Conservation (phyloP, 2,113 vertebrate species). For the Puma concolor region DNA sequence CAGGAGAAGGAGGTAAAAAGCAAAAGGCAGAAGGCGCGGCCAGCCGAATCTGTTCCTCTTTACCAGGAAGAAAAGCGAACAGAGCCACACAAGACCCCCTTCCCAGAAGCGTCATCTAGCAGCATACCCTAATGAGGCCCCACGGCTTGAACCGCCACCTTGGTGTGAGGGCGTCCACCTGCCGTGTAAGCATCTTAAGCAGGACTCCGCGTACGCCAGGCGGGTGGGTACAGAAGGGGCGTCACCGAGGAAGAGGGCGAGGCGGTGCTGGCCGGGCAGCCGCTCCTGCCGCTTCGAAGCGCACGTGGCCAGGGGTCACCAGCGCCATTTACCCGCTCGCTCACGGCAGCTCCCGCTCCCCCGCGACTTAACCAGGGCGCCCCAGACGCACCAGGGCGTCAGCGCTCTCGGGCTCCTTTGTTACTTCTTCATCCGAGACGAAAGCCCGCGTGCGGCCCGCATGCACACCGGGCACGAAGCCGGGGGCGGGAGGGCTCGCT, state of each 20-base stretch:
- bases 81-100: too few relatives aligned
- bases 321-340: rapidly evolving
- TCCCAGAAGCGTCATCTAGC: not conserved
- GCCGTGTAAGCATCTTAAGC: not conserved
- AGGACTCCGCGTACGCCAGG: not conserved
- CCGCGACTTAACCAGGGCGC: rapidly evolving
- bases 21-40: not conserved
- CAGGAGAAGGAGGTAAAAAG: not conserved
- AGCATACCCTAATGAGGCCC: too few relatives aligned
- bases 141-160: not conserved
- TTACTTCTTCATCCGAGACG: not conserved
- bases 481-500: not conserved
- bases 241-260: not conserved
- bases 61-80: not conserved
- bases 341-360: not conserved
- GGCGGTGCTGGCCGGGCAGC: rapidly evolving
- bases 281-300: rapidly evolving
- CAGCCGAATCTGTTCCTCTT: not conserved
- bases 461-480: rapidly evolving
- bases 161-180: not conserved
- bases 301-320: rapidly evolving
- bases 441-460: too few relatives aligned
- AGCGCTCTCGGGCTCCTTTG: rapidly evolving
- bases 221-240: rapidly evolving
- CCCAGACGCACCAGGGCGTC: rapidly evolving